phyloP scores from a whole-genome alignment of 2,797 vertebrate genomes.

The Heteromormyrus szaboi region DNA sequence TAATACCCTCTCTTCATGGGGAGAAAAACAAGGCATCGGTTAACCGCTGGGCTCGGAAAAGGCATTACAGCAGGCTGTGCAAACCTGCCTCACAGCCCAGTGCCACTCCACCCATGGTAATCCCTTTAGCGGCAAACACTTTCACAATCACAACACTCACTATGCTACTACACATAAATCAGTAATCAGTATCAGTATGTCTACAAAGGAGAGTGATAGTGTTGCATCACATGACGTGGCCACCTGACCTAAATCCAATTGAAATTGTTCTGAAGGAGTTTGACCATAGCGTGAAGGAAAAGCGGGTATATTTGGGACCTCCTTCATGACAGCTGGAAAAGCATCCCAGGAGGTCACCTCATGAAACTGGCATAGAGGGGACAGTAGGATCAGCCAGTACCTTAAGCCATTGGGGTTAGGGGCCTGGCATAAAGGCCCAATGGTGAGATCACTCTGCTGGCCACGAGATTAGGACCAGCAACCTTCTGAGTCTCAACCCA shows the following conservation, averaged over 20 bases:
- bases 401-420: neutral
- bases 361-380: neutral
- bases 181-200: neutral
- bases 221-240: neutral
- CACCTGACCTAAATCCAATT: neutral
- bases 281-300: neutral
- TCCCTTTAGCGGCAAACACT: neutral
- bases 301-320: neutral
- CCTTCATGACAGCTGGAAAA: neutral
- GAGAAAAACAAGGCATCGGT: neutral
- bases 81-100: neutral
- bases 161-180: neutral
- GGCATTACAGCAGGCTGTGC: neutral
- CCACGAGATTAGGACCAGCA: neutral
- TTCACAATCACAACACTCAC: neutral
- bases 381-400: neutral
- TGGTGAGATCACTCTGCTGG: neutral
- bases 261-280: neutral
- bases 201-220: neutral
- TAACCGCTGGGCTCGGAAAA: neutral
- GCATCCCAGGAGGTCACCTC: neutral
- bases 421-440: neutral
- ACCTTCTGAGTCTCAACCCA: neutral
- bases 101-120: neutral
- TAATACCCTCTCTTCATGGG: neutral